Evolutionary conservation across 2,113 vertebrate genomes (phyloP), one percentile per base, ranked within the genome.

Genomic region (Paradoxurus hermaphroditus): DNA sequence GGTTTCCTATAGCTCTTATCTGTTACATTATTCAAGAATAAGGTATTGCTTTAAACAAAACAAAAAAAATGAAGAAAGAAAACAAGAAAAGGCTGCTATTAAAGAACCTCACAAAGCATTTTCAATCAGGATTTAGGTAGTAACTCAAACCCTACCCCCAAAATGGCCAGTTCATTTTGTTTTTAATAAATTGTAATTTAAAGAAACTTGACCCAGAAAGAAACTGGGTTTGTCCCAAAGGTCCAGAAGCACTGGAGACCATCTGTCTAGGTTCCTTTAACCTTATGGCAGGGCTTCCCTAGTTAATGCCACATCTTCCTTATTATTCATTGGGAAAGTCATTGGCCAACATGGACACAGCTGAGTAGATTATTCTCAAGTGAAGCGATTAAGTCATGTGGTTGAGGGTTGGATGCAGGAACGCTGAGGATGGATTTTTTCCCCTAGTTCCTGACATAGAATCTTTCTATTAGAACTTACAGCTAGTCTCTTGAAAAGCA

Each of bases 241-340:
- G 79, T 72, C 88, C 97, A 95, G 97, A 98, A 94, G 97, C 97
- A 98, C 98, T 98, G 97, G 27, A 65, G 96, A 98, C 92, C 97
- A 99, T 97, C 97, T 97, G 97, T 99, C 98, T 97, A 83, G 97
- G 95, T 97, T 97, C 65, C 97, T 98, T 98, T 98, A 98, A 98
- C 98, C 95, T 99, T 99, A 98, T 98, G 98, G 98, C 97, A 98
- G 98, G 95, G 83, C 96, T 94, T 90, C 94, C 97, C 97, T 97
- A 97, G 96, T 98, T 99, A 99, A 99, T 99, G 97, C 98, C 98
- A 98, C 98, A 98, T 99, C 98, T 99, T 99, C 98, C 97, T 97
- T 98, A 98, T 97, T 98, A 98, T 95, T 97, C 41, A 65, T 95
- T 84, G 15, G 90, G 73, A 93, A 98, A 98, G 93, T 46, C 63